Evolutionary conservation across 2,888 invertebrate genomes (phyloP), one percentile per base, ranked within the genome.

Genomic region (Camponotus fellah): DNA sequence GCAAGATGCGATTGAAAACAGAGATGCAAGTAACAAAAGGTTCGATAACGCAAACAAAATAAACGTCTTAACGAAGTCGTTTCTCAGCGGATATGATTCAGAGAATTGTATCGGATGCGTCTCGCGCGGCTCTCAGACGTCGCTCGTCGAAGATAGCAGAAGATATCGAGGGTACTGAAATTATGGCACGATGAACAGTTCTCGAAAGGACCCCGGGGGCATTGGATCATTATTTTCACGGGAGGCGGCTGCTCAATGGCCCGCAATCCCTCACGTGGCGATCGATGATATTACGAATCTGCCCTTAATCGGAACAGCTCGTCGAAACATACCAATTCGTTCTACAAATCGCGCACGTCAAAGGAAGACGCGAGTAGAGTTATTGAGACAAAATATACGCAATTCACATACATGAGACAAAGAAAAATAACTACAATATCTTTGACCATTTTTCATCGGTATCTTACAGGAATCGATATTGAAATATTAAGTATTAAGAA

Each of bases 151-250:
- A 82, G 83, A 85, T 85, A 66, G 83, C 14, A 32, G 34, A 58
- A 64, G 84, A 87, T 86, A 88, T 91, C 88, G 88, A 83, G 85
- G 81, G 82, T 84, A 83, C 74, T 82, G 87, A 86, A 91, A 88
- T 89, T 89, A 90, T 87, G 82, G 85, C 64, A 84, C 62, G 65
- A 85, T 84, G 79, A 86, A 87, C 85, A 86, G 86, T 86, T 76
- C 86, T 86, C 85, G 77, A 85, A 75, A 89, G 86, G 84, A 86
- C 82, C 86, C 88, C 86, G 87, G 85, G 86, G 90, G 87, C 86
- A 85, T 86, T 76, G 82, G 86, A 91, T 92, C 92, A 91, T 92
- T 92, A 92, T 92, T 91, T 92, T 92, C 89, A 91, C 90, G 92
- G 88, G 82, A 91, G 69, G 83, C 87, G 89, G 86, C 84, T 91